These are phyloP conservation scores for Tetragonula carbonaria DNA, from an alignment of 2,888 invertebrate species.

Conservation along the genomic window DNA sequence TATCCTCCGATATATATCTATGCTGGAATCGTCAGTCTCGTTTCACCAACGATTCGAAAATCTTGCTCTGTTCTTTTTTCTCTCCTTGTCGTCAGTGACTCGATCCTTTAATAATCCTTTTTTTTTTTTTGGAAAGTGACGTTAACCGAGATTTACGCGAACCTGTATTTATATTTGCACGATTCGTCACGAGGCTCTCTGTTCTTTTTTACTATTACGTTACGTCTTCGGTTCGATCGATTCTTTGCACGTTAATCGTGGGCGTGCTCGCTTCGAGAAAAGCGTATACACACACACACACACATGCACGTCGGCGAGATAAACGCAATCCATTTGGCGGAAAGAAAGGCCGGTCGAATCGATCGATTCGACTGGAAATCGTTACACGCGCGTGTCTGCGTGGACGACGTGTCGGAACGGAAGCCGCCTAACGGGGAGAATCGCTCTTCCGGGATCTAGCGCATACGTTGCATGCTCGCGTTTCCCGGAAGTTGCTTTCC, in stretches of 20 bases:
- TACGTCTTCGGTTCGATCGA: slow-evolving; percentile 13
- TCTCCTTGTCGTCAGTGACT: too few relatives aligned
- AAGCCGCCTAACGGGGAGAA: background rate
- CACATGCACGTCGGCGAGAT: too few relatives aligned
- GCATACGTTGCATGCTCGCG: slow-evolving; percentile 21
- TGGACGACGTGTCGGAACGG: slow-evolving; percentile 4
- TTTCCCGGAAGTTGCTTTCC: slow-evolving; percentile 26
- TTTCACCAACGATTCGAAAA: background rate
- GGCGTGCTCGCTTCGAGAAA: background rate
- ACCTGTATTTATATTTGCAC: background rate
- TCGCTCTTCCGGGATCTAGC: slow-evolving; percentile 7
- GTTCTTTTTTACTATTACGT: background rate
- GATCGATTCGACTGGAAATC: slow-evolving; percentile 13
- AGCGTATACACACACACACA: background rate
- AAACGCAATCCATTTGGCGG: background rate
- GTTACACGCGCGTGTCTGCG: background rate
- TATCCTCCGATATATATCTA: background rate
- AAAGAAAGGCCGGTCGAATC: background rate
- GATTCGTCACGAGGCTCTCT: background rate
- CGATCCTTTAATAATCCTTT: too few relatives aligned
- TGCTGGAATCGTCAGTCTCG: too few relatives aligned
- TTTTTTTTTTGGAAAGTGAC: background rate
- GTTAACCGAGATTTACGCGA: background rate
- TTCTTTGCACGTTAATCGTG: background rate
- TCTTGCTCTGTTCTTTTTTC: background rate